phyloP scores from a whole-genome alignment of 1,140 invertebrate genomes.

The Leucophenga varia region DNA sequence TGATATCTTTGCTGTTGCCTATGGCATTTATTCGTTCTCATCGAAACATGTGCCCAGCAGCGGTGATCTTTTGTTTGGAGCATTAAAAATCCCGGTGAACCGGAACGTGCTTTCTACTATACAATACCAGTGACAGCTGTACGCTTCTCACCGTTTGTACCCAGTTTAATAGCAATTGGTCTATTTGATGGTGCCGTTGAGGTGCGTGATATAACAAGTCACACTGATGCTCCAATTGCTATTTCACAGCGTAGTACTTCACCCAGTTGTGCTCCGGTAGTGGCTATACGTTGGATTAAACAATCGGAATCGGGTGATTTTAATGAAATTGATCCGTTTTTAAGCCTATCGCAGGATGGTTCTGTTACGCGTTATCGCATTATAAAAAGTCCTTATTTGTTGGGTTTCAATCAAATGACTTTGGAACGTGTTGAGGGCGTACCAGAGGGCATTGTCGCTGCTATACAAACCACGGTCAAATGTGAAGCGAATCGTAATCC shows the following conservation, averaged over 20 bases:
- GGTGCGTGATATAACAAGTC: slow-evolving; percentile 68
- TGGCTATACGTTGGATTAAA: slow-evolving; percentile 62
- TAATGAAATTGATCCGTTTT: slow-evolving; percentile 57
- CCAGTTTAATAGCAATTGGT: slow-evolving; percentile 75
- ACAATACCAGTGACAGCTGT: slow-evolving; percentile 70
- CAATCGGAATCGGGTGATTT: slow-evolving; percentile 41
- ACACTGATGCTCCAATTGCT: slow-evolving; percentile 56
- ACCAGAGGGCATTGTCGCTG: slow-evolving; percentile 58
- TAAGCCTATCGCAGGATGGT: slow-evolving; percentile 63
- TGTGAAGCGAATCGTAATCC: slow-evolving; percentile 56
- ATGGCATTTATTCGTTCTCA: slow-evolving; percentile 63
- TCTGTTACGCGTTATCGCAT: slow-evolving; percentile 60
- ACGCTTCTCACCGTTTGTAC: slow-evolving; percentile 68
- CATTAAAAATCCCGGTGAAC: slow-evolving; percentile 82
- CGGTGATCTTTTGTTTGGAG: slow-evolving; percentile 71
- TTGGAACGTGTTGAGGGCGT: slow-evolving; percentile 66
- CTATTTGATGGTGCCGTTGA: slow-evolving; percentile 76
- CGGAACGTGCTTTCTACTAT: slow-evolving; percentile 72
- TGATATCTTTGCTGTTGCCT: slow-evolving; percentile 68
- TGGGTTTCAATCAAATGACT: slow-evolving; percentile 64
- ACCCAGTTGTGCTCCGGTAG: slow-evolving; percentile 66
- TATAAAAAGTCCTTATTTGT: slow-evolving; percentile 45
- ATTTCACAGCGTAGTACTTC: slow-evolving; percentile 60
- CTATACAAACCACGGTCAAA: slow-evolving; percentile 1
- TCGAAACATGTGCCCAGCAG: slow-evolving; percentile 30